phyloP scores from a whole-genome alignment of 2,888 invertebrate species.

The Phalera bucephala region DNA sequence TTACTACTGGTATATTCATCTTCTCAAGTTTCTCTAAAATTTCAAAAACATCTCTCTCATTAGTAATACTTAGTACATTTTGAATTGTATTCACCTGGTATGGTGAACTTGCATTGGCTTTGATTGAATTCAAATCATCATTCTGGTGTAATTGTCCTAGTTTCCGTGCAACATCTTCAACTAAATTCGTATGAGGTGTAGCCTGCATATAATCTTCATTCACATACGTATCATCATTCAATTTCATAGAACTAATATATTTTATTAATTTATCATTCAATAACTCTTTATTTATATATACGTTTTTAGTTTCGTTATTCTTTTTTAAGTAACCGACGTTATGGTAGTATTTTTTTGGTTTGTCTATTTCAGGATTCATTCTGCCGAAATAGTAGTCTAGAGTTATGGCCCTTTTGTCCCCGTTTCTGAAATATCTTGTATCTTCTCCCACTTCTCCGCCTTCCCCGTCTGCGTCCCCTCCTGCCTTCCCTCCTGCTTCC shows the following conservation, averaged over 20 bases:
- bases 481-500: too few species aligned
- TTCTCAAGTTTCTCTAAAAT: conserved; percentile 20
- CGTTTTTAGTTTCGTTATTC: conserved; percentile 1
- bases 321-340: conserved; percentile 14
- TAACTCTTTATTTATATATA: conserved; percentile 10
- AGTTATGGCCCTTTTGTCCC: conserved; percentile 18
- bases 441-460: too few species aligned
- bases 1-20: conserved; percentile 9
- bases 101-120: background rate
- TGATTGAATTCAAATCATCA: too few species aligned
- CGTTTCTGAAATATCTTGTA: background rate
- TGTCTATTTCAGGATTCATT: conserved; percentile 8
- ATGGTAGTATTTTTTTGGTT: background rate
- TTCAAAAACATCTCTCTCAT: conserved; percentile 16
- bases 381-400: conserved; percentile 40
- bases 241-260: conserved; percentile 3
- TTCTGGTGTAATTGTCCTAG: too few species aligned
- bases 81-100: conserved; percentile 9
- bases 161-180: background rate
- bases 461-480: too few species aligned
- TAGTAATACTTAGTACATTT: conserved; percentile 16
- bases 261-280: conserved; percentile 11
- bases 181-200: background rate
- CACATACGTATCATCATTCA: background rate
- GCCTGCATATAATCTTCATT: background rate